Evolutionary conservation across 92 coral and sea anemone genomes (phyloP).

Genomic region (Heliopora coerulea): DNA sequence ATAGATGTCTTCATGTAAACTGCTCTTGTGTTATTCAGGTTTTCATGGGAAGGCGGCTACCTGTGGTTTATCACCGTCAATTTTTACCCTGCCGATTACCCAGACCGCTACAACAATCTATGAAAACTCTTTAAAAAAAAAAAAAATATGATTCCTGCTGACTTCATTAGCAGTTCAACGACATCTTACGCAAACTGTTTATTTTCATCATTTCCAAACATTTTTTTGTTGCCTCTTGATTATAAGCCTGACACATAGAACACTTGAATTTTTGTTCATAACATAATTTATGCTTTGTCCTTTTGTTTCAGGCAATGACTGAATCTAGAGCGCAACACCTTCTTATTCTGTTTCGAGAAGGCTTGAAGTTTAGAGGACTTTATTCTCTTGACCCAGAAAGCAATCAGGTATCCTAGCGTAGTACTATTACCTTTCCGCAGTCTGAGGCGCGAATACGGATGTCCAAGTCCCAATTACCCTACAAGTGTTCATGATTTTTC

Average conservation of each 20-base stretch:
- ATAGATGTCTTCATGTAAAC: constrained; percentile 85
- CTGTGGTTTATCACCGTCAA: neutral
- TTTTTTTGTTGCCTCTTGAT: neutral
- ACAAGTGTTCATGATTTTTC: no score
- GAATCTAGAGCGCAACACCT: constrained; percentile 81
- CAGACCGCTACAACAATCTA: no score
- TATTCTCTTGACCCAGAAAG: constrained; percentile 78
- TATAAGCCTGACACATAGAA: no score
- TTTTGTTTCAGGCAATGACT: constrained; percentile 65
- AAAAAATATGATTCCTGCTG: no score
- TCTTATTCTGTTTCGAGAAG: constrained; percentile 83
- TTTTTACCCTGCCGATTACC: neutral
- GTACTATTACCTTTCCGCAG: neutral
- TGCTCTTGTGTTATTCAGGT: neutral
- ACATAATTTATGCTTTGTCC: neutral
- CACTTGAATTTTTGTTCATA: no score
- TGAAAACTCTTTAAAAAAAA: no score
- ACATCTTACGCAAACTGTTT: no score
- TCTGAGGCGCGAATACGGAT: no score
- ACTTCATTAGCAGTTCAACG: no score
- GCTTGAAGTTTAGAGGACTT: constrained; percentile 85
- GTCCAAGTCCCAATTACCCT: no score
- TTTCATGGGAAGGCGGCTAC: neutral
- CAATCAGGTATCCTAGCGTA: constrained; percentile 64
- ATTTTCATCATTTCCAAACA: neutral